Base-by-base conservation (phyloP, 2,888 invertebrate genomes). In the Acanthosepion lycidas region DNA sequence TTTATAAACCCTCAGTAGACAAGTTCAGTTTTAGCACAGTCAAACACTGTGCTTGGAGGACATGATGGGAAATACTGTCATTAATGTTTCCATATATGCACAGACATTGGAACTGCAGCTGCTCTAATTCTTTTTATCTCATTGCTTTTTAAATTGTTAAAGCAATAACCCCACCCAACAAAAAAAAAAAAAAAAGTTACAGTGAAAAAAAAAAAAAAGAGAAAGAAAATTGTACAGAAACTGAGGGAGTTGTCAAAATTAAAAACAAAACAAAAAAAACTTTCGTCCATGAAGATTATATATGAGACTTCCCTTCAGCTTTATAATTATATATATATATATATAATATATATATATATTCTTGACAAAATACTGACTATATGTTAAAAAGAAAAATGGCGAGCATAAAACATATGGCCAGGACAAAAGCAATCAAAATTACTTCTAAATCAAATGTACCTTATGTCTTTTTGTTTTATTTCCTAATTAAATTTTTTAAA, bases 381-480 rank as follows among this genome's bases (percentile, higher is more conserved):
- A 78, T n/a, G 78, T 78, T 15, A 55, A 20, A 59, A 59, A 59
- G 5, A 23, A 59, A 59, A 59, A 59, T 20, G 26, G 2, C 26
- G 23, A 59, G 59, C 20, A 59, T 59, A 33, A n/a, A 78, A n/a
- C 78, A 78, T n/a, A 78, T 78, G 78, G 78, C 78, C 78, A 78
- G 78, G 33, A 78, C 20, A 64, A 78, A 78, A 33, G 78, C 78
- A 78, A 78, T 78, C 78, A 78, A 78, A 78, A 78, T 78, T n/a
- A 78, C 78, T 33, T n/a, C 78, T n/a, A 78, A 78, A 78, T 78
- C 78, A 78, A 78, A 78, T 78, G 78, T 78, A 78, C 78, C 78
- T 78, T 78, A 78, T 78, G 78, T 78, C n/a, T 78, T 78, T 78
- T 78, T 78, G 78, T 78, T 78, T 78, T 78, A 78, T 78, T 78